Evolutionary conservation across 2,113 vertebrate genomes (phyloP).

Genomic region (Pelodiscus sinensis): DNA sequence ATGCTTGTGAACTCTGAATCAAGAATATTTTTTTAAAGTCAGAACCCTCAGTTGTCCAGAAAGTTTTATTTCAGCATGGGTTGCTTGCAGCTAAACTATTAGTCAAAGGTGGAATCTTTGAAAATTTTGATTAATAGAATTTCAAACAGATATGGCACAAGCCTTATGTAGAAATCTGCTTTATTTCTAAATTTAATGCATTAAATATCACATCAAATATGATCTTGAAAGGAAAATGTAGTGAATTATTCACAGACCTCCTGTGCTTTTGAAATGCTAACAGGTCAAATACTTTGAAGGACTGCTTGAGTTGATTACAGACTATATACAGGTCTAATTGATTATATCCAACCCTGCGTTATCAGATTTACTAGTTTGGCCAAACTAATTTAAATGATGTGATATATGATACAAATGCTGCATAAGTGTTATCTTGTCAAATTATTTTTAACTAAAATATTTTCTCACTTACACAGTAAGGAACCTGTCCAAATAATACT

Average conservation of each 20-base stretch:
- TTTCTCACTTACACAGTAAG: no score
- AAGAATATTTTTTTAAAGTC: background rate
- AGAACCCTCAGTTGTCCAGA: background rate
- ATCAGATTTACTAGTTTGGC: constrained; percentile 39
- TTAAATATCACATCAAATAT: constrained; percentile 27
- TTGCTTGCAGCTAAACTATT: background rate
- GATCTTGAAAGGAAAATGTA: constrained; percentile 55
- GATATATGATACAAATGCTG: no score
- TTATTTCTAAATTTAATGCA: constrained; percentile 53
- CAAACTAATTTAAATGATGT: background rate
- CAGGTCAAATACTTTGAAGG: constrained; percentile 13
- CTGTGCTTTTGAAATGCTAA: constrained; percentile 59
- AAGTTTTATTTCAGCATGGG: background rate
- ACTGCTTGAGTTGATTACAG: constrained; percentile 25
- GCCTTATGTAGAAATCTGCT: constrained; percentile 49
- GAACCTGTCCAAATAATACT: no score
- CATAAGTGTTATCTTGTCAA: no score
- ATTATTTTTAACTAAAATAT: no score
- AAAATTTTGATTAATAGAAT: background rate
- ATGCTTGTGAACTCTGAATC: background rate
- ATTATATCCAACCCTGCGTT: constrained; percentile 11
- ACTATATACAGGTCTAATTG: constrained; percentile 19
- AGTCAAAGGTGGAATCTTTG: background rate
- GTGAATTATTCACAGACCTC: constrained; percentile 63
- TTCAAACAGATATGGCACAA: constrained; percentile 28